These are phyloP conservation scores for Sebastes dallii DNA, from an alignment of 2,797 vertebrate species.

Conservation along the genomic window DNA sequence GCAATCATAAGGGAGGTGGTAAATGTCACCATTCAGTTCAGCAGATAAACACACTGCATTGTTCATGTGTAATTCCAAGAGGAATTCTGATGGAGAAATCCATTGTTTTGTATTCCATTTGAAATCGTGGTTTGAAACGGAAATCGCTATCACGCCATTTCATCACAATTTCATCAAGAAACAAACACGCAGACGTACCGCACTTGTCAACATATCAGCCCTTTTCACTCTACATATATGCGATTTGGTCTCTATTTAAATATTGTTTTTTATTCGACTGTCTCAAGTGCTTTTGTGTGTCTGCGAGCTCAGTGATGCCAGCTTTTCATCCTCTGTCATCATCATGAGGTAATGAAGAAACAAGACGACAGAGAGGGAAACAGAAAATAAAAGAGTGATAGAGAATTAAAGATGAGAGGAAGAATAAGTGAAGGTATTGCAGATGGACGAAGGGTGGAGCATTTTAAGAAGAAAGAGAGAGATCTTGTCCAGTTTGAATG, in stretches of 20 bases:
- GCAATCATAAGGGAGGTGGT: slow-evolving; percentile 10
- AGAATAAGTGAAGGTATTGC: not conserved
- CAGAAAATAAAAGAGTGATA: not conserved
- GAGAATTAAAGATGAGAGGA: not conserved
- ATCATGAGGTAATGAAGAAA: slow-evolving; percentile 29
- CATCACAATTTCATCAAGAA: slow-evolving; percentile 53
- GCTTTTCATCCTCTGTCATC: slow-evolving; percentile 44
- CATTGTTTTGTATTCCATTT: slow-evolving; percentile 26
- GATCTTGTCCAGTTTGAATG: slow-evolving; percentile 7
- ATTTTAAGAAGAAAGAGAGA: not conserved
- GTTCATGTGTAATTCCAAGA: not conserved
- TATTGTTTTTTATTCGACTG: slow-evolving; percentile 20
- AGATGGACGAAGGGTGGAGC: not conserved
- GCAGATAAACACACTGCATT: not conserved
- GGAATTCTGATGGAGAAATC: slow-evolving; percentile 19
- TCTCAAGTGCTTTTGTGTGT: slow-evolving; percentile 32
- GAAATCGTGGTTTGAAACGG: slow-evolving; percentile 12
- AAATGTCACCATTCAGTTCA: slow-evolving; percentile 12
- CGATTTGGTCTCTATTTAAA: slow-evolving; percentile 44
- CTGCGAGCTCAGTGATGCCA: not conserved
- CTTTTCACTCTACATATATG: slow-evolving; percentile 23
- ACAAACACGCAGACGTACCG: slow-evolving; percentile 10
- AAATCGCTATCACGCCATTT: slow-evolving; percentile 34
- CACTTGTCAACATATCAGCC: slow-evolving; percentile 40
- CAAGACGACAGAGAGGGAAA: slow-evolving; percentile 7